Base-by-base conservation (phyloP, 2,797 vertebrate genomes). In the Poecilia gillii region DNA sequence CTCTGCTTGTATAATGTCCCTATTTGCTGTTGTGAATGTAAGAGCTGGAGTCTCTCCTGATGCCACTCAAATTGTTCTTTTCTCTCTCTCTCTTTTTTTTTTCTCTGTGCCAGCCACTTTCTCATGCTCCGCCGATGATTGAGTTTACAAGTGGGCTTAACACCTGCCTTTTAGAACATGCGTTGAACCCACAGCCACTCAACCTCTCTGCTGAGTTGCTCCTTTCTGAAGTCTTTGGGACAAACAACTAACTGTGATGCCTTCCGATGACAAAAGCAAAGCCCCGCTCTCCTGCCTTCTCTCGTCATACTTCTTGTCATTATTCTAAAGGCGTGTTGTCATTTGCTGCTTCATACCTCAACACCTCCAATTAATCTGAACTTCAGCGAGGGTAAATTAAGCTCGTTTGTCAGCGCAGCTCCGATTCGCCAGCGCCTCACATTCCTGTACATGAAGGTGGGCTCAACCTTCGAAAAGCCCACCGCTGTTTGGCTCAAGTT, bases 351-450 rank as follows among this genome's bases (percentile, higher is more conserved):
- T 94, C 94, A 93, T 94, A 93, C 92, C 87, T 92, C 91, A 85
- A 95, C 93, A 94, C 91, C 90, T 92, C 88, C 93, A 95, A 94
- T 94, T 94, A 94, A 94, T 95, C 94, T 92, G 92, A 53, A 91
- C 92, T 94, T 93, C 89, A 90, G 85, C 46, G 86, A 87, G 75
- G 92, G 91, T 91, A 93, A 94, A 93, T 94, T 91, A 94, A 90
- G 91, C 94, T 94, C 87, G 64, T 94, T 94, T 94, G 93, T 95
- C 93, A 94, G 81, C 62, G 81, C 80, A 36, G 85, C 82, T 82
- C 79, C 91, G 89, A 88, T 88, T 92, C 81, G 64, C 84, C 79
- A 7, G 86, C 85, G 73, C 78, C 88, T 93, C 87, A 88, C 76
- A 89, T 79, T 86, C 75, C 81, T 81, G 81, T 90, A 93, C 90